Conservation (phyloP, 2,888 invertebrate genomes). For the Psylliodes chrysocephalus region DNA sequence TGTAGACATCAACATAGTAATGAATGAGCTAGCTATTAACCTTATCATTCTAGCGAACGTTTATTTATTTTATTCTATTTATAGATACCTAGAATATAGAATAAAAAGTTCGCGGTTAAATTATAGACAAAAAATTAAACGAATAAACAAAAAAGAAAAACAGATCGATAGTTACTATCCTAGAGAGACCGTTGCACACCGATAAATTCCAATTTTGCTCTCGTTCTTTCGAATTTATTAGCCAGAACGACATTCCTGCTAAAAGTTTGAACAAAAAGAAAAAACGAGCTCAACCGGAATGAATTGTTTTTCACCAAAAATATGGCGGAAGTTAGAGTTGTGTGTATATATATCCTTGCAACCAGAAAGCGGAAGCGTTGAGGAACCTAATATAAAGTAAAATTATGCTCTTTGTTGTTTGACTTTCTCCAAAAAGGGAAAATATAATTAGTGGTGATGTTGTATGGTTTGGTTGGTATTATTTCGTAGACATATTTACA, state of each 20-base stretch:
- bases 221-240: constrained; percentile 4
- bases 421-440: too few species aligned
- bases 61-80: too few species aligned
- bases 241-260: constrained; percentile 1
- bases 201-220: constrained; percentile 4
- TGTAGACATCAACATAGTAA: too few species aligned
- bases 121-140: too few species aligned
- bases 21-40: too few species aligned
- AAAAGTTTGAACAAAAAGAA: constrained; percentile 1
- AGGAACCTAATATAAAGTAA: not conserved
- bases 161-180: not conserved
- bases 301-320: constrained; percentile 5
- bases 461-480: too few species aligned
- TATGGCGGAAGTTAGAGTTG: not conserved
- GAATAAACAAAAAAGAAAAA: too few species aligned
- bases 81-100: too few species aligned
- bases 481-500: too few species aligned
- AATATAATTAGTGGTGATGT: too few species aligned
- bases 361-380: not conserved
- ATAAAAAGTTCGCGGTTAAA: too few species aligned
- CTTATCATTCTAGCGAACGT: too few species aligned
- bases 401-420: not conserved
- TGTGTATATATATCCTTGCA: not conserved
- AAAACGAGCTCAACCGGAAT: not conserved
- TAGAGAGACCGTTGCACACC: not conserved